A percentile compares a stretch with the other conserved stretches of the same genome.
phyloP scores from a whole-genome alignment of 1,140 invertebrate species.

The Planococcus citri region DNA sequence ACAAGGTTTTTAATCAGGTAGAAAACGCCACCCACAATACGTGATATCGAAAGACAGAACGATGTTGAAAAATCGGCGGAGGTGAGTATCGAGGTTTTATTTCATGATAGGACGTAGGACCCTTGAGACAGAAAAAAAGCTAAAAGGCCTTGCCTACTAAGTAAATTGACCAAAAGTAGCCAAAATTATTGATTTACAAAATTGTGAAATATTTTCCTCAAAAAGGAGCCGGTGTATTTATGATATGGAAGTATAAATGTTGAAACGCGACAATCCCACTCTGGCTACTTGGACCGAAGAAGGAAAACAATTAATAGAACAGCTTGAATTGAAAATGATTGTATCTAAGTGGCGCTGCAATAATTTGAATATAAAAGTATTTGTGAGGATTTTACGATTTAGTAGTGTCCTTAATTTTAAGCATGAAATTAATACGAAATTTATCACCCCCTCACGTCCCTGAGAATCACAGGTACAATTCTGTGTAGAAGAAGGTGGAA shows the following conservation, averaged over 20 bases:
- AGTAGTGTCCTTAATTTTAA: not conserved
- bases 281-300: conserved; percentile 72
- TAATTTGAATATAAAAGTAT: not conserved
- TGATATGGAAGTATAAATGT: conserved; percentile 68
- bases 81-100: conserved; percentile 14
- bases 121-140: too few species aligned
- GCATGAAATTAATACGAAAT: too few species aligned
- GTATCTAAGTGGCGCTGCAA: too few species aligned
- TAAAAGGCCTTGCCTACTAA: too few species aligned
- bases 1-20: conserved; percentile 79
- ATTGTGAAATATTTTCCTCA: conserved; percentile 74
- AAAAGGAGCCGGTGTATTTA: conserved; percentile 62
- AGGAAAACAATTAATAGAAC: conserved; percentile 43
- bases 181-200: too few species aligned
- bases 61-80: conserved; percentile 73
- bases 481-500: too few species aligned
- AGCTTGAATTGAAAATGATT: conserved; percentile 35
- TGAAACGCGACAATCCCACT: conserved; percentile 62
- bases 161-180: too few species aligned
- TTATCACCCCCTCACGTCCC: too few species aligned
- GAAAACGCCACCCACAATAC: conserved; percentile 33
- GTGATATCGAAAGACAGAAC: conserved; percentile 56
- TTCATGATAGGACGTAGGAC: too few species aligned
- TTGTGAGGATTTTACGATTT: not conserved
- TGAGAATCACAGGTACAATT: too few species aligned